Evolutionary conservation across 1,140 invertebrate genomes (phyloP), one percentile per base, ranked within the genome.

Genomic region (Trichonephila clavipes): DNA sequence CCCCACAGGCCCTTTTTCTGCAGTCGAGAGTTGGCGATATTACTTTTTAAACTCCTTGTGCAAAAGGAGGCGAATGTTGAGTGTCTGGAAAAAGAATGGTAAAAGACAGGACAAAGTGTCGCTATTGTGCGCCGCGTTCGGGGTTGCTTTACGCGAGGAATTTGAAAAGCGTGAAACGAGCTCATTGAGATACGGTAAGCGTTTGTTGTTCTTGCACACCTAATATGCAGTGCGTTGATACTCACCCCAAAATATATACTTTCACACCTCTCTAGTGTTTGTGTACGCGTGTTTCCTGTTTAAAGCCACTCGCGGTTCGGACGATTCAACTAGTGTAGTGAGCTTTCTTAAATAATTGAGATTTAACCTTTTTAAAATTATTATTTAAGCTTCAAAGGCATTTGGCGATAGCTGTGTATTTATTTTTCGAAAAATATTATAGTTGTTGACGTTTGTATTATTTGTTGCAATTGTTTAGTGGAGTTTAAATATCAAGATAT

Each of bases 21-120:
- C 34, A 34, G 24, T 40, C 7, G 28, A 21, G 28, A 59, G 51
- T 59, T 64, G 21, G 85, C 59, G 85, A 77, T 77, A 77, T 87
- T 62, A 34, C 28, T 87, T 87, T 85, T 87, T 87, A 61, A 62
- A 34, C 58, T 87, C 40, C 44, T 85, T 18, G 51, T n/a, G 40
- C 24, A 64, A 16, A 61, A 28, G 16, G 58, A 62, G 24, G 59
- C 82, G 40, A 28, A n/a, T 34, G 72, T 40, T 77, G 72, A 18
- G 24, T 77, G 59, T 34, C 16, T 16, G 24, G 24, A 64, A 40
- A 28, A 85, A 58, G 85, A 59, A 61, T 61, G 59, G 85, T 87
- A 10, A 12, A 59, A 10, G 58, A 34, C 18, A n/a, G 19, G 85
- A 87, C 24, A 59, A 61, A 24, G 85, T 61, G 28, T 87, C 21